phyloP scores from a whole-genome alignment of 2,113 vertebrate species.

The Chiloscyllium plagiosum region DNA sequence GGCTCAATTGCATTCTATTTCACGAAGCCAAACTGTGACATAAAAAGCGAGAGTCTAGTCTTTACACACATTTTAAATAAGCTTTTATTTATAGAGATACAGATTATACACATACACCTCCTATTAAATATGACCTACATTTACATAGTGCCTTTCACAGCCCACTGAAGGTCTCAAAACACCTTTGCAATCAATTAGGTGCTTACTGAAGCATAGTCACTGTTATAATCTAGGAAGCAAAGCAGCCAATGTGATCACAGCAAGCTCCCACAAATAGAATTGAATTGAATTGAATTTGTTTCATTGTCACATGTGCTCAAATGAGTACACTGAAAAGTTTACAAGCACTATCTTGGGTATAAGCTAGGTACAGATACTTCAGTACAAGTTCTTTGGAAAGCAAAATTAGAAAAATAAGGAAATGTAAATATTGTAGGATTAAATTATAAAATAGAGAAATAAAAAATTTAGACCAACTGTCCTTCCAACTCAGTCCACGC shows the following conservation, averaged over 20 bases:
- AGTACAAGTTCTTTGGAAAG: too few relatives aligned
- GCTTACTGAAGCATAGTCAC: not conserved
- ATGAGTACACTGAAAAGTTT: too few relatives aligned
- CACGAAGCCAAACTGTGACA: not conserved
- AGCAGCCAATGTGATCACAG: not conserved
- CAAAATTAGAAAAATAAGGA: too few relatives aligned
- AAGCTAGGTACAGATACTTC: too few relatives aligned
- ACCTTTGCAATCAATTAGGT: not conserved
- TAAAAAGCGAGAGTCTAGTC: not conserved
- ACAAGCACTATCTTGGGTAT: too few relatives aligned
- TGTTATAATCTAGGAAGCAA: not conserved
- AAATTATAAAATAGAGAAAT: too few relatives aligned
- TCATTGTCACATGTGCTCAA: too few relatives aligned
- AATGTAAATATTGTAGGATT: too few relatives aligned
- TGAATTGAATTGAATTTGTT: too few relatives aligned
- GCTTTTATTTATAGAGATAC: not conserved
- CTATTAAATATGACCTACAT: not conserved
- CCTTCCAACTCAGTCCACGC: too few relatives aligned
- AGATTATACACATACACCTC: not conserved
- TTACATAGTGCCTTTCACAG: not conserved
- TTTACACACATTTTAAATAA: not conserved
- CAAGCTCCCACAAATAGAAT: too few relatives aligned
- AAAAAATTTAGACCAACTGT: too few relatives aligned
- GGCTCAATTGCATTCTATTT: not conserved
- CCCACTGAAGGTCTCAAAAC: not conserved